Evolutionary conservation across 2,797 vertebrate species (phyloP), one percentile per base, ranked within the genome.

Genomic region (Naso thynnoides): DNA sequence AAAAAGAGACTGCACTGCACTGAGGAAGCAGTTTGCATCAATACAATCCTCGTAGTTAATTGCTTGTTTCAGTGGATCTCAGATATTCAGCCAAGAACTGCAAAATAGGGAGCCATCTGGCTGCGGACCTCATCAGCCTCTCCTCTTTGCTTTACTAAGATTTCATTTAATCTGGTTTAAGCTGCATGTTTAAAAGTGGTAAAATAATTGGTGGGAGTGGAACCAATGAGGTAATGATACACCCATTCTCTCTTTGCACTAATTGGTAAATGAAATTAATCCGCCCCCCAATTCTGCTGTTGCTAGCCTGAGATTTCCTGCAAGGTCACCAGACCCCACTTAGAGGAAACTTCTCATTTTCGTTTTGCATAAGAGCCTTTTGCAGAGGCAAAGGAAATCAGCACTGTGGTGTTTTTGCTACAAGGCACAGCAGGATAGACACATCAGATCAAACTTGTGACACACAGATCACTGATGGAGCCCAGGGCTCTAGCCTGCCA

Each of bases 131-230:
- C 75, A 63, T 87, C 86, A 67, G 73, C 58, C 21, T 78, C 64
- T 76, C 70, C 53, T 71, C 65, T 72, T 72, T 70, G 52, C 84
- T 77, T 68, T 56, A 21, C 74, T 74, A 38, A 83, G 73, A 85
- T 82, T 84, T 73, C 23, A 70, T 80, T 88, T 80, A 85, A 84
- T 88, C 81, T 73, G 69, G 27, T 84, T 83, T 78, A 82, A 86
- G 72, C 63, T 73, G 29, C 42, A 62, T 80, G 70, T 86, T 85
- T 81, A 78, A 82, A 76, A 86, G 78, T 58, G 66, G 13, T 64
- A 58, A 65, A 83, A 77, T 87, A 83, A 85, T 85, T 80, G 70
- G 50, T 79, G 45, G 78, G 73, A 86, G 73, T 55, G 73, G 71
- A 83, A 76, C 73, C 72, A 74, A 63, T 78, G 68, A 74, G 63